Evolutionary conservation across 1,140 invertebrate species (phyloP), one percentile per base, ranked within the genome.

Genomic region (Microvelia longipes): DNA sequence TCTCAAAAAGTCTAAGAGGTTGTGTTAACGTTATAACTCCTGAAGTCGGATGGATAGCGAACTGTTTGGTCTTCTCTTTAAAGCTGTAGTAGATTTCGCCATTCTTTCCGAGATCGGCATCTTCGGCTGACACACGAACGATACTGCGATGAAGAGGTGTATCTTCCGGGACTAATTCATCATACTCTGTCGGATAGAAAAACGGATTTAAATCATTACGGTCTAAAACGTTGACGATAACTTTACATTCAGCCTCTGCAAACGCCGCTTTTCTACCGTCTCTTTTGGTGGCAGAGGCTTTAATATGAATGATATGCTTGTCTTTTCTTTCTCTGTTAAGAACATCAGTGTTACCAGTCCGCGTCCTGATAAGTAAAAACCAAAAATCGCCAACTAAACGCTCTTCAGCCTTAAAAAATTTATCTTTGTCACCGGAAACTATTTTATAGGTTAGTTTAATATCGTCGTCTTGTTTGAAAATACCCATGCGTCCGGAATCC

Each of bases 51-150:
- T 98, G 92, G 69, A 97, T 87, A 2, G 92, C 90, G 79, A 97
- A 97, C 72, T 89, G 86, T 73, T 92, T 87, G 2, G 88, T 93
- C 11, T 86, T 91, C 71, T 94, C 85, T n/a, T 85, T 82, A 74
- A 98, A 90, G 79, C 91, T 96, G 79, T 97, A 98, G 79, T 98
- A 98, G 74, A 98, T 93, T 81, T 98, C 93, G 1, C 93, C 93
- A 78, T 98, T 98, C 66, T 91, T 84, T 0, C 94, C 95, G 14
- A 94, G 81, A 79, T 98, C 95, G 5, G 95, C 93, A 81, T 98
- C 96, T 75, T 93, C 93, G 0, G 95, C 96, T 15, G 85, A 85
- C 26, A 93, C 90, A 75, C 83, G 85, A 2, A 89, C 77, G 65
- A 93, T 86, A 74, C 86, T 91, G 35, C 85, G 83, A 80, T 96